phyloP scores from a whole-genome alignment of 2,113 vertebrate species.

The Eulemur macaco region DNA sequence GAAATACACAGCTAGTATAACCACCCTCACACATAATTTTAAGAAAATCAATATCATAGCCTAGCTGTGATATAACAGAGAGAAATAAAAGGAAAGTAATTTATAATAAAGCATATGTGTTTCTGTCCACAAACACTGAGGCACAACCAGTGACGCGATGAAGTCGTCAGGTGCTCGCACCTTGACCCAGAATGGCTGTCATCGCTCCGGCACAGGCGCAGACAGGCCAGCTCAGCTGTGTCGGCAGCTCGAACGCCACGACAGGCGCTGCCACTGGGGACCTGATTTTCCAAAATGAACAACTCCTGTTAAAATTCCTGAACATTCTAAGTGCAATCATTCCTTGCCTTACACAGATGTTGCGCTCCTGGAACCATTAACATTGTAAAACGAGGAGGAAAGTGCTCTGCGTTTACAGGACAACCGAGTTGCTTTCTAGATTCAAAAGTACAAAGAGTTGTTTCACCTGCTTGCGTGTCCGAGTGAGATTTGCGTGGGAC shows the following conservation, averaged over 20 bases:
- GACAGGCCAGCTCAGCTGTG: neutral
- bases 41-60: neutral
- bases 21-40: neutral
- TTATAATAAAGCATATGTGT: neutral
- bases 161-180: fast-evolving
- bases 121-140: neutral
- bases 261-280: fast-evolving
- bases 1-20: neutral
- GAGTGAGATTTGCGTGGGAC: neutral
- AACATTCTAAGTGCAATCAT: neutral
- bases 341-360: neutral
- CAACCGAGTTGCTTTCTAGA: neutral
- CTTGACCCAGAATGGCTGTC: fast-evolving
- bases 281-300: neutral
- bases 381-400: neutral
- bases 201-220: neutral
- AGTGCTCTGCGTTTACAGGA: neutral
- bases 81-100: neutral
- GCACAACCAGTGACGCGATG: neutral
- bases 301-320: neutral
- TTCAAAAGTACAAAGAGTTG: neutral
- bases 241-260: neutral
- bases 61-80: neutral
- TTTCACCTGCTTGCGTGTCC: neutral
- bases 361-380: neutral